Base-by-base conservation (phyloP, 2,113 vertebrate species). In the Telmatochromis sp. region DNA sequence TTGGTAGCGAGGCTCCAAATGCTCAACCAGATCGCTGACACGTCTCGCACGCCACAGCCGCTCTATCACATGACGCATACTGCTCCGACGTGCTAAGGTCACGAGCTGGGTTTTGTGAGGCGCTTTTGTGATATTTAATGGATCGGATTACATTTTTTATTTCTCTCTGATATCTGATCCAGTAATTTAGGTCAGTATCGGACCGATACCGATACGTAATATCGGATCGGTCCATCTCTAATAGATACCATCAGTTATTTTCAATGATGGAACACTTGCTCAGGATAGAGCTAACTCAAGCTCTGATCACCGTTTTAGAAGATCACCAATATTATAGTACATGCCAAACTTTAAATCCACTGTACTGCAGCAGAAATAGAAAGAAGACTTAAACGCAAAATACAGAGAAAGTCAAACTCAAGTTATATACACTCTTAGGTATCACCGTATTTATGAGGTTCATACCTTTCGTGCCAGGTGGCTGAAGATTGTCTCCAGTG, bases 401-500 rank as follows among this genome's bases (percentile, higher is more conserved):
- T 45, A 15, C 40, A 45, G 21, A 26, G 21, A 11, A 73, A 45
- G 21, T 28, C 70, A 19, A 19, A 80, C 8, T 5, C 9, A 55
- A 55, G 35, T 57, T 26, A 81, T 57, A 15, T 42, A 37, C 31
- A 57, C 51, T 33, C 51, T 57, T 37, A 26, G n/a, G 0, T 4
- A 10, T 57, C 21, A 55, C 33, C 1, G 10, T 8, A 60, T 19
- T 17, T 23, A 55, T 81, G 3, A 15, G 15, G 28, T 40, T 4
- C 95, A 94, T 94, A 99, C 99, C 99, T 98, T 99, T 99, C 73
- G 97, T 98, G 90, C 99, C 99, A 85, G 99, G 99, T 1, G 99
- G 98, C 94, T 99, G 99, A 88, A 99, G 97, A 96, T 99, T 99
- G 96, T 99, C 99, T 95, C 98, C 98, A n/a, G 98, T 99, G 94